These are phyloP conservation scores for Melozone crissalis DNA, from an alignment of 2,113 vertebrate species.

Conservation along the genomic window DNA sequence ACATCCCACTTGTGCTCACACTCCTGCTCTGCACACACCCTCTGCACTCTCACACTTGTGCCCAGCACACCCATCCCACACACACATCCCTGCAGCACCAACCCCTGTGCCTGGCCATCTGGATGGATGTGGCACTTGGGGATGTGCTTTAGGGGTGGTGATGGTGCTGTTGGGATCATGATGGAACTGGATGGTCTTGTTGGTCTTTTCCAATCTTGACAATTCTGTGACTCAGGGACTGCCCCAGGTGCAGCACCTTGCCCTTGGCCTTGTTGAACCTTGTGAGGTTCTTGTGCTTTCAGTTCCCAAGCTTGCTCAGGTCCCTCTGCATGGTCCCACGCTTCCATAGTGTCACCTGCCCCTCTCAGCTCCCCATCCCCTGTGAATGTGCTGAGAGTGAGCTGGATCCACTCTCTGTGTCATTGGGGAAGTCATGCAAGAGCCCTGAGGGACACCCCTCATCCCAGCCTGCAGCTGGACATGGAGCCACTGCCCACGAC, in stretches of 20 bases:
- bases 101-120: background rate
- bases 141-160: background rate
- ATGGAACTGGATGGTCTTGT: background rate
- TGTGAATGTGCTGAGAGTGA: background rate
- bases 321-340: background rate
- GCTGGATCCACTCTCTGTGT: background rate
- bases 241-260: background rate
- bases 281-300: background rate
- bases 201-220: background rate
- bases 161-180: background rate
- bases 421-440: background rate
- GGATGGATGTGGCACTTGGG: background rate
- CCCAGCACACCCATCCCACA: background rate
- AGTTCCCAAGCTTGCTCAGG: no score
- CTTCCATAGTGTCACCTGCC: background rate
- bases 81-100: no score
- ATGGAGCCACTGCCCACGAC: background rate
- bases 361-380: background rate
- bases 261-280: background rate
- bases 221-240: background rate
- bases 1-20: background rate
- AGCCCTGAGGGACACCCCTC: background rate
- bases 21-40: background rate
- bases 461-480: background rate
- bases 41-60: background rate